Conservation (phyloP, 2,113 vertebrate genomes). For the Atlantisia rogersi region DNA sequence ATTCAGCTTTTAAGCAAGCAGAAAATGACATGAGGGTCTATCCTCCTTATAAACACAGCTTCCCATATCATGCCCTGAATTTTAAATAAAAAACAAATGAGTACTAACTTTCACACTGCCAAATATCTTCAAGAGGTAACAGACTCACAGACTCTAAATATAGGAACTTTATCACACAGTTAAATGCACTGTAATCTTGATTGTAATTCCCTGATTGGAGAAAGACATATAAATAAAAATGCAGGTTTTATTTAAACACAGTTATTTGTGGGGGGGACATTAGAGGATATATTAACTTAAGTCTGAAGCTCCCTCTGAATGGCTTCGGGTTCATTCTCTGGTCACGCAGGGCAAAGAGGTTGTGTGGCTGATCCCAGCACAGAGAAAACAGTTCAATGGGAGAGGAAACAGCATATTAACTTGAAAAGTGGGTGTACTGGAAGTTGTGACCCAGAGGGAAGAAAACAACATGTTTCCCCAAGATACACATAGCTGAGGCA, state of each 20-base stretch:
- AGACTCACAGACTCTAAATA: neutral
- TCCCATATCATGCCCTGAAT: neutral
- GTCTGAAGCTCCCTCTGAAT: neutral
- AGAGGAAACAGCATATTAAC: neutral
- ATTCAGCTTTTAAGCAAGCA: neutral
- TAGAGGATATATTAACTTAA: neutral
- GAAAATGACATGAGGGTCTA: neutral
- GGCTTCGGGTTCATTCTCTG: constrained; percentile 43
- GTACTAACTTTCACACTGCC: neutral
- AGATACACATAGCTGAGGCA: accelerated
- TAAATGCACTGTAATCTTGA: neutral
- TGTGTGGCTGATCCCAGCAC: neutral
- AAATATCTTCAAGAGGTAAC: neutral
- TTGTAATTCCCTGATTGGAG: neutral
- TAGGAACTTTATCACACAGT: neutral
- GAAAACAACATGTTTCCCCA: neutral
- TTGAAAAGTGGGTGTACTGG: neutral
- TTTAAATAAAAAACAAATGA: neutral
- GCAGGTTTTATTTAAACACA: too few species aligned
- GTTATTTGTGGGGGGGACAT: neutral
- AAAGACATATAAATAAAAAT: neutral
- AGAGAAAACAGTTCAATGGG: neutral
- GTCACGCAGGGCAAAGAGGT: constrained; percentile 11
- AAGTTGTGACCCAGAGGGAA: neutral
- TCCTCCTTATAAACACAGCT: neutral